Evolutionary conservation across 2,797 vertebrate species (phyloP).

Genomic region (Helostoma temminkii): DNA sequence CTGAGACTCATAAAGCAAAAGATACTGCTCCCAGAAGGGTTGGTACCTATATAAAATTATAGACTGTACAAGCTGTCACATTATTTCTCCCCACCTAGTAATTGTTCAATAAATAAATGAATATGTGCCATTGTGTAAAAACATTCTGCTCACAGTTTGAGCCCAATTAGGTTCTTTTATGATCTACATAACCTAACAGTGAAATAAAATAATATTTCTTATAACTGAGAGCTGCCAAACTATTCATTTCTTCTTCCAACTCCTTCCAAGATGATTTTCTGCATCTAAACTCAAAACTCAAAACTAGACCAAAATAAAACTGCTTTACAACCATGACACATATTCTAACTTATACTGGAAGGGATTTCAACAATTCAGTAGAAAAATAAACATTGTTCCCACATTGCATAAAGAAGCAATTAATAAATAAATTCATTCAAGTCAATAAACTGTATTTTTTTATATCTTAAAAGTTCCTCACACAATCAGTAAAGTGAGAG

Average conservation of each 20-base stretch:
- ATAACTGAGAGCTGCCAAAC: slow-evolving; percentile 59
- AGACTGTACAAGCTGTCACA: slow-evolving; percentile 79
- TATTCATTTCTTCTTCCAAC: slow-evolving; percentile 1
- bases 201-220: slow-evolving; percentile 39
- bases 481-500: slow-evolving; percentile 80
- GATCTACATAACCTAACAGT: slow-evolving; percentile 22
- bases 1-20: slow-evolving; percentile 43
- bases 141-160: slow-evolving; percentile 72
- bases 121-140: slow-evolving; percentile 75
- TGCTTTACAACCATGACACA: slow-evolving; percentile 69
- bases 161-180: slow-evolving; percentile 46
- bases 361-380: slow-evolving; percentile 83
- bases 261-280: slow-evolving; percentile 14
- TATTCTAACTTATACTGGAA: slow-evolving; percentile 79
- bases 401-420: slow-evolving; percentile 89
- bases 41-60: slow-evolving; percentile 68
- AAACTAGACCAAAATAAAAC: slow-evolving; percentile 63
- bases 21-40: slow-evolving; percentile 73
- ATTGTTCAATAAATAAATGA: slow-evolving; percentile 86
- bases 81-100: slow-evolving; percentile 75
- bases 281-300: slow-evolving; percentile 64
- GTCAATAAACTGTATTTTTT: slow-evolving; percentile 76
- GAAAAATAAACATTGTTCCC: slow-evolving; percentile 89
- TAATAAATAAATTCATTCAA: slow-evolving; percentile 85
- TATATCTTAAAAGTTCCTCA: slow-evolving; percentile 72